Percentiles rank a stretch among this genome's conserved stretches.
These are phyloP conservation scores for Drosophila chauvacae DNA, from an alignment of 1,140 invertebrate species.

Conservation along the genomic window DNA sequence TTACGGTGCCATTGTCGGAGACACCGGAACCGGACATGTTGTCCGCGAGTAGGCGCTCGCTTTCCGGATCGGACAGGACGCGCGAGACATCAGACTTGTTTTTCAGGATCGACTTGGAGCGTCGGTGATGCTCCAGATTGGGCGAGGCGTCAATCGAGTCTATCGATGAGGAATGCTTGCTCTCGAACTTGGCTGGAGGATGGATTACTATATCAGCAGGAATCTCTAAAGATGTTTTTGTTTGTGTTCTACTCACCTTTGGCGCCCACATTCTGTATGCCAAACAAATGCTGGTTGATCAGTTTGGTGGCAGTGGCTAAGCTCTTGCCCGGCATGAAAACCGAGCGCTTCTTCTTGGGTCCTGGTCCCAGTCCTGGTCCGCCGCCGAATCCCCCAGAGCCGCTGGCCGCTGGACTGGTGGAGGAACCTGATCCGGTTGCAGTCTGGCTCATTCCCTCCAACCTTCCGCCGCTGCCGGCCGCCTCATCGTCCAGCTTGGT, in stretches of 20 bases:
- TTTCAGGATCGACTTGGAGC: conserved; percentile 92
- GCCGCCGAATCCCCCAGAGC: conserved; percentile 27
- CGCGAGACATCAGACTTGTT: conserved; percentile 88
- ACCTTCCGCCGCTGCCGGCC: conserved; percentile 19
- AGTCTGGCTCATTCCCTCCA: conserved; percentile 40
- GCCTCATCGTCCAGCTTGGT: conserved; percentile 85
- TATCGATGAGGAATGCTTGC: conserved; percentile 89
- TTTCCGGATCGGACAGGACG: conserved; percentile 88
- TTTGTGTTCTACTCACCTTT: conserved; percentile 78
- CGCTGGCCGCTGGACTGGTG: conserved; percentile 25
- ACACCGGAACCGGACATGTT: conserved; percentile 85
- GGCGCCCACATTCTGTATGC: conserved; percentile 86
- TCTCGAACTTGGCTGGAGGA: conserved; percentile 84
- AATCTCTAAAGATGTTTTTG: neutral
- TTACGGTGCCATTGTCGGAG: conserved; percentile 85
- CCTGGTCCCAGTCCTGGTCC: conserved; percentile 26
- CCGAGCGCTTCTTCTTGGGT: conserved; percentile 85
- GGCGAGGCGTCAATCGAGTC: conserved; percentile 89
- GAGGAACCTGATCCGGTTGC: conserved; percentile 6
- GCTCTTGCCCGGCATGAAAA: conserved; percentile 88
- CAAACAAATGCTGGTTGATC: conserved; percentile 91
- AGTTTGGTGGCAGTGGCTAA: conserved; percentile 89
- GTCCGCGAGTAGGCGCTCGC: conserved; percentile 90
- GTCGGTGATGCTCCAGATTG: conserved; percentile 87
- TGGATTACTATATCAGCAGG: neutral